Percentiles rank a stretch among this genome's conserved stretches.
Conservation (phyloP, 2,888 invertebrate species). For the Orgyia antiqua region DNA sequence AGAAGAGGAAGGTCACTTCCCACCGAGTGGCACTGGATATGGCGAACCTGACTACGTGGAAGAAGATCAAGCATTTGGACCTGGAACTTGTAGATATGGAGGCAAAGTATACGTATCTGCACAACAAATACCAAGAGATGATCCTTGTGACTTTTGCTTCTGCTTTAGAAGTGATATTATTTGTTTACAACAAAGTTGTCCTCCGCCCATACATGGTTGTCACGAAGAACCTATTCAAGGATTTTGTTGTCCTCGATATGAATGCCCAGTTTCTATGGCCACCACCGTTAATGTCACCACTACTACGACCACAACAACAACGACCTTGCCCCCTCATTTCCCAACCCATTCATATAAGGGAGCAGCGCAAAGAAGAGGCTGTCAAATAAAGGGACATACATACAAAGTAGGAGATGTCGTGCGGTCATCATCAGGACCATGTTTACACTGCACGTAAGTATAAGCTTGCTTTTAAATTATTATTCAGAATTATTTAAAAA, state of each 20-base stretch:
- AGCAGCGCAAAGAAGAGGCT: slow-evolving; percentile 85
- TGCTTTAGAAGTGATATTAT: slow-evolving; percentile 97
- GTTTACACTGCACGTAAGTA: slow-evolving; percentile 96
- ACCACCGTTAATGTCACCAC: slow-evolving; percentile 89
- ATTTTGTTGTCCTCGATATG: slow-evolving; percentile 96
- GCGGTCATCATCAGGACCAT: slow-evolving; percentile 92
- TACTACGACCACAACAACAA: slow-evolving; percentile 92
- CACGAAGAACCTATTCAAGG: slow-evolving; percentile 95
- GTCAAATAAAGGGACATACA: slow-evolving; percentile 90
- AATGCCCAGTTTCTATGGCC: slow-evolving; percentile 94
- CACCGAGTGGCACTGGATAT: slow-evolving; percentile 62
- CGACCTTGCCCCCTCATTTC: slow-evolving; percentile 91
- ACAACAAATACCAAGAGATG: slow-evolving; percentile 95
- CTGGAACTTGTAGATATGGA: slow-evolving; percentile 94
- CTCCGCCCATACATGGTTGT: slow-evolving; percentile 94
- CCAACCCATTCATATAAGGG: slow-evolving; percentile 88
- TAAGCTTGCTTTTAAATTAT: no score
- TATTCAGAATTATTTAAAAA: no score
- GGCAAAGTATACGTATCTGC: slow-evolving; percentile 96
- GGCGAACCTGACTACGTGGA: slow-evolving; percentile 84
- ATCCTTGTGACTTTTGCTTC: slow-evolving; percentile 98
- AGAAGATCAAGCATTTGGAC: slow-evolving; percentile 89
- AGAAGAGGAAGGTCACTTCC: slow-evolving; percentile 51
- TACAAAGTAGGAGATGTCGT: slow-evolving; percentile 92
- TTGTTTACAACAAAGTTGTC: slow-evolving; percentile 96